These are phyloP conservation scores for Cheilosia vernalis DNA, from an alignment of 2,888 invertebrate genomes.

Conservation along the genomic window DNA sequence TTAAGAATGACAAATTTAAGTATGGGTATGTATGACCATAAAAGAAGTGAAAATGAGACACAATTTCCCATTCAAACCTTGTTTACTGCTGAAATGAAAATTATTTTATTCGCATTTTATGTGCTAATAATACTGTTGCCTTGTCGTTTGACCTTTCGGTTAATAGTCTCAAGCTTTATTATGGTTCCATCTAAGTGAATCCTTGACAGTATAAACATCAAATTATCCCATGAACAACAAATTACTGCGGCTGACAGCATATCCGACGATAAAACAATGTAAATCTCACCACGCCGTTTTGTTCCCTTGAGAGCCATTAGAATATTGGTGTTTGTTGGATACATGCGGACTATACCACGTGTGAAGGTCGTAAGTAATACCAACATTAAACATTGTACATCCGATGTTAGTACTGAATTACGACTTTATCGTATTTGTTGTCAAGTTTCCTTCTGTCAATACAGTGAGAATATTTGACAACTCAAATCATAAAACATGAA, in stretches of 20 bases:
- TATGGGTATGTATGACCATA: too few relatives aligned
- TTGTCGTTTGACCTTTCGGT: not conserved
- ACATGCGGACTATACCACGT: not conserved
- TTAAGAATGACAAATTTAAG: not conserved
- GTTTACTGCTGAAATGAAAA: not conserved
- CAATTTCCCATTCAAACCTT: too few relatives aligned
- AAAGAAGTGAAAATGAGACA: too few relatives aligned
- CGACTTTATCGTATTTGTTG: too few relatives aligned
- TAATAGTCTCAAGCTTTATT: constrained; percentile 2
- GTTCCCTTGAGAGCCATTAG: not conserved
- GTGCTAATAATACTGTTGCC: not conserved
- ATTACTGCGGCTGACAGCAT: not conserved
- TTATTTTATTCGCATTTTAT: not conserved
- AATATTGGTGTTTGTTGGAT: not conserved
- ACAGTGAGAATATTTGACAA: too few relatives aligned
- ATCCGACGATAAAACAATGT: constrained; percentile 10
- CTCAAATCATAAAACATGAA: too few relatives aligned
- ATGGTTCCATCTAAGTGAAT: constrained; percentile 7
- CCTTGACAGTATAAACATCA: constrained; percentile 20
- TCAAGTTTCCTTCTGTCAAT: too few relatives aligned
- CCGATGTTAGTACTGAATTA: too few relatives aligned
- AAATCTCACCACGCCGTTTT: not conserved
- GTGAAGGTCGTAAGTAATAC: not conserved
- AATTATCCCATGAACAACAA: constrained; percentile 3
- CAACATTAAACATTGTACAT: too few relatives aligned